Evolutionary conservation across 2,888 invertebrate genomes (phyloP), one percentile per base, ranked within the genome.

Genomic region (Tineola bisselliella): DNA sequence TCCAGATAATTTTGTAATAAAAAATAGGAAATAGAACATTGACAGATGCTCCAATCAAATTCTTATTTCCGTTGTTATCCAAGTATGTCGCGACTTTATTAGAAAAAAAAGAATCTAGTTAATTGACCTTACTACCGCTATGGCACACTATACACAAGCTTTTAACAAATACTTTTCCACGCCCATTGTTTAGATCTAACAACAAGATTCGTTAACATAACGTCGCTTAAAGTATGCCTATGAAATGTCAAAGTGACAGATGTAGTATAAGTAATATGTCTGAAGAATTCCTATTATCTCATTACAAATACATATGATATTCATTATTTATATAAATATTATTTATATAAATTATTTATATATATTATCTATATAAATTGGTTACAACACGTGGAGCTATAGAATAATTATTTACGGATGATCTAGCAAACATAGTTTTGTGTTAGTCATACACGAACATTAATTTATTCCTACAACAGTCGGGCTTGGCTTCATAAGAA

Each of bases 51-150:
- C 58, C 33, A 58, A 58, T 58, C 1, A 58, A n/a, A 58, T 13
- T 33, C 11, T 56, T 15, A 48, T 56, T 56, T 58, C 56, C 58
- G 58, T 58, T 33, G 58, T 81, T 78, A 84, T 77, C 77, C 81
- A 82, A 84, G 69, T 84, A 84, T 76, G 78, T 79, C 82, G 75
- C 80, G 76, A 83, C 15, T 5, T 17, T 48, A 48, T 48, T 13
- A n/a, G 6, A 65, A 67, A 78, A 76, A 77, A 76, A 69, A 68
- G 62, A 62, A 63, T 63, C 64, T 38, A 43, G 12, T 19, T 19
- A 17, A 11, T 52, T 15, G 3, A n/a, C 44, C 8, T 52, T 17
- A 10, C 19, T 30, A 56, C 56, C 19, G 18, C 54, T n/a, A n/a
- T n/a, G n/a, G n/a, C n/a, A n/a, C n/a, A n/a, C n/a, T n/a, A n/a